Base-by-base conservation (phyloP, 2,888 invertebrate genomes). In the Idaea biselata region DNA sequence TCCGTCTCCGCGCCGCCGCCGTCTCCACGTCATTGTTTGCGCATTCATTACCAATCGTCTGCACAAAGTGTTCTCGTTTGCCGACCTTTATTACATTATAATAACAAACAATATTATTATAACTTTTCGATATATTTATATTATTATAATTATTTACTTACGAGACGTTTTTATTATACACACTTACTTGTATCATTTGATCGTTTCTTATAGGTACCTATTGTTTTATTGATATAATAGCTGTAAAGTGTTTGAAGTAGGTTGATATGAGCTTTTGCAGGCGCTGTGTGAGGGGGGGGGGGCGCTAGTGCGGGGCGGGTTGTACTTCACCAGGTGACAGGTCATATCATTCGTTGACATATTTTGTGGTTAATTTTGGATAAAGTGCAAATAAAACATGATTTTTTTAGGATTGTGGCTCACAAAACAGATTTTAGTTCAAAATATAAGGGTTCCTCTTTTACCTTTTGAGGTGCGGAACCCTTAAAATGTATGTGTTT, bases 191-290 rank as follows among this genome's bases (percentile, higher is more conserved):
- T 64, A 67, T 76, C 76, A 66, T 74, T 77, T 76, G 8, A 18
- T 67, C 73, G 66, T 70, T 69, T 71, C 63, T 70, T 67, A 71
- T 72, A 60, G 25, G 25, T 25, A 25, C 25, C 25, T 25, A 67
- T 69, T 68, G 70, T 68, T 58, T 61, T 58, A 63, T 67, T 68
- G 63, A 58, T 69, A 65, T 76, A 76, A 80, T 84, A 83, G 80
- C 75, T 77, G 78, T 76, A 80, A 73, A 75, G 77, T 83, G 81
- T 84, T 81, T 80, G 82, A 78, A 83, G 79, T 73, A 74, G 17
- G 17, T 56, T 73, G 77, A 78, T 73, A 72, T 62, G 79, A 75
- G 76, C 78, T 77, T 67, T 65, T 66, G 78, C 80, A 72, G 77
- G 73, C 73, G 74, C 75, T 69, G 62, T 65, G 72, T 68, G 62